phyloP scores from a whole-genome alignment of 1,140 invertebrate species.

The Triops cancriformis region DNA sequence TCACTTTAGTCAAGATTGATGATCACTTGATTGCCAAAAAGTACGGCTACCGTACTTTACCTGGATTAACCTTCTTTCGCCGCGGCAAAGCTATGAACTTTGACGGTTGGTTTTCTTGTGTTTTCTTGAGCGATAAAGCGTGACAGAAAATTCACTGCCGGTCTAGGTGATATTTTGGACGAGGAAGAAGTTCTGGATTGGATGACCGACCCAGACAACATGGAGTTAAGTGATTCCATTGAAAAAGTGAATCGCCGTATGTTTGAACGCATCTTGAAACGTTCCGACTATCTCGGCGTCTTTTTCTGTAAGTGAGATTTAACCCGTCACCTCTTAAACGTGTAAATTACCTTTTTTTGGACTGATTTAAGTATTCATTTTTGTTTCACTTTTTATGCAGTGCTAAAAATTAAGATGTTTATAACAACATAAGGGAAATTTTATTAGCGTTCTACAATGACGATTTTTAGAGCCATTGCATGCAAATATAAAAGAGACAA shows the following conservation, averaged over 20 bases:
- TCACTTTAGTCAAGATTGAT: constrained; percentile 81
- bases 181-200: constrained; percentile 89
- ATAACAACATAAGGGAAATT: too few species aligned
- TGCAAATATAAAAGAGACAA: background rate
- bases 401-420: too few species aligned
- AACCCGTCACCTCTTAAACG: background rate
- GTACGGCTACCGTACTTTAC: constrained; percentile 78
- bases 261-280: constrained; percentile 83
- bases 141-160: background rate
- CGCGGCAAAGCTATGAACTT: constrained; percentile 85
- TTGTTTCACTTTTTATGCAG: too few species aligned
- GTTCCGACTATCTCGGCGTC: constrained; percentile 84
- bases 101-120: constrained; percentile 50
- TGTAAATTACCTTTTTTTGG: too few species aligned
- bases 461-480: too few species aligned
- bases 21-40: constrained; percentile 90
- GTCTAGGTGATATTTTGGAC: constrained; percentile 68
- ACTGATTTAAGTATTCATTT: too few species aligned
- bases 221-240: constrained; percentile 86
- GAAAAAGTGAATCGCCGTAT: constrained; percentile 87
- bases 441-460: too few species aligned
- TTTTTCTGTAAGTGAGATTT: constrained; percentile 74
- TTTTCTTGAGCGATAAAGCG: background rate
- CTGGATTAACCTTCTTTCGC: constrained; percentile 82
- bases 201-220: constrained; percentile 86